Conservation (phyloP, 2,888 invertebrate species). For the Celastrina argiolus region DNA sequence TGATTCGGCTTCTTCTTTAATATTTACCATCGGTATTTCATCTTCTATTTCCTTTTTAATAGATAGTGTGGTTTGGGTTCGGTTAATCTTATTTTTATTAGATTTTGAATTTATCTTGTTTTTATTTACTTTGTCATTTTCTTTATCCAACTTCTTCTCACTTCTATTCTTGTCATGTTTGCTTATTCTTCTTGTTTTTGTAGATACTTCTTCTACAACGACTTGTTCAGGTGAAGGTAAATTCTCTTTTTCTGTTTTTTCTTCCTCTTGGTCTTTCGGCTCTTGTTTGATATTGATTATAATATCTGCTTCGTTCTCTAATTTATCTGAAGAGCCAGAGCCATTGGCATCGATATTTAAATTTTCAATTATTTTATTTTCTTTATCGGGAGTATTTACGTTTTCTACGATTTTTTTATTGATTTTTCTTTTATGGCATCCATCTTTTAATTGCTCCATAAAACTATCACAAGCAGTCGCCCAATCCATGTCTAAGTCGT, state of each 20-base stretch:
- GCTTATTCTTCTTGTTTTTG: constrained; percentile 35
- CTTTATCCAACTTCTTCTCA: constrained; percentile 47
- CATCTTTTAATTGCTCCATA: constrained; percentile 84
- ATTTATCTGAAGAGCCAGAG: constrained; percentile 43
- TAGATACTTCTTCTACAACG: constrained; percentile 26
- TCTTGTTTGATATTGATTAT: constrained; percentile 49
- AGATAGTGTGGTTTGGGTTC: neutral
- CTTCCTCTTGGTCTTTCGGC: constrained; percentile 59
- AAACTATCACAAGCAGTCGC: constrained; percentile 86
- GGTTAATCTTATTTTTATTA: constrained; percentile 43
- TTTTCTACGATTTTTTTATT: constrained; percentile 70
- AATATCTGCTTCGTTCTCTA: constrained; percentile 22
- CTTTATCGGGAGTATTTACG: constrained; percentile 44
- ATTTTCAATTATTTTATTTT: constrained; percentile 36
- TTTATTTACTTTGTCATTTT: constrained; percentile 44
- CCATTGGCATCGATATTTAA: constrained; percentile 30
- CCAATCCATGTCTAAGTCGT: constrained; percentile 72
- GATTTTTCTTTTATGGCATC: constrained; percentile 76
- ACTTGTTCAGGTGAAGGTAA: constrained; percentile 23
- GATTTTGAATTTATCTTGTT: constrained; percentile 40
- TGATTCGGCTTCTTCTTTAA: constrained; percentile 61
- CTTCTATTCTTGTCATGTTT: constrained; percentile 42
- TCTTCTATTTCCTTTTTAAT: constrained; percentile 48
- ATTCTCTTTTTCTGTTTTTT: constrained; percentile 31
- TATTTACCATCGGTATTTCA: constrained; percentile 43